Evolutionary conservation across 1,140 invertebrate species (phyloP), one percentile per base, ranked within the genome.

Genomic region (Drosophila kikkawai): DNA sequence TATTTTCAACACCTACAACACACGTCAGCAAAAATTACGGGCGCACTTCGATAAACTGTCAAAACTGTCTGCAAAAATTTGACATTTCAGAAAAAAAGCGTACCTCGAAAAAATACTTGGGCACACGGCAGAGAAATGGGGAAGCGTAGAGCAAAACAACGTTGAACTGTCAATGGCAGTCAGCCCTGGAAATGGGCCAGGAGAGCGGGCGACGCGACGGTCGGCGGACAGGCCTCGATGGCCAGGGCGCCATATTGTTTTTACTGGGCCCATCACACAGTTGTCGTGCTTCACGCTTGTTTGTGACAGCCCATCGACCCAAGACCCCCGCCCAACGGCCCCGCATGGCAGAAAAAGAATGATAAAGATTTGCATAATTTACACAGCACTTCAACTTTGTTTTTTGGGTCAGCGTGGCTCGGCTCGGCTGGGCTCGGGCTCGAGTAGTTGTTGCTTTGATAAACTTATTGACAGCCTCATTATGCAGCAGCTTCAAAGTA

Each of bases 31-130:
- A 50, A 88, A 88, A 90, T 87, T 88, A 88, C 84, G 81, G 63
- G 74, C 81, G 85, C 85, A 75, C 85, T 90, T 90, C 85, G 85
- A 90, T 90, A 90, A 90, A 90, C 85, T 90, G 85, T 90, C 85
- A 90, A 90, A 90, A 90, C 75, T 91, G 85, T 90, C 85, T 91
- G 86, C 84, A 91, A 90, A 88, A 88, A 90, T 90, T 90, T 90
- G 85, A 90, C 85, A 90, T 90, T 91, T 82, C 61, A 82, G 36
- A 85, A 84, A 74, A 74, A 65, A 47, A 50, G 48, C 60, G 34
- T 50, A 65, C 4, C 59, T 57, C 32, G 53, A 56, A 70, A 75
- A 70, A 73, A 81, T 58, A 73, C 61, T 59, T 75, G 47, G 47
- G 47, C 48, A 32, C 58, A 68, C 53, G 61, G 79, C 17, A 36